Base-by-base conservation (phyloP, 2,797 vertebrate species). In the Anguilla obscura region DNA sequence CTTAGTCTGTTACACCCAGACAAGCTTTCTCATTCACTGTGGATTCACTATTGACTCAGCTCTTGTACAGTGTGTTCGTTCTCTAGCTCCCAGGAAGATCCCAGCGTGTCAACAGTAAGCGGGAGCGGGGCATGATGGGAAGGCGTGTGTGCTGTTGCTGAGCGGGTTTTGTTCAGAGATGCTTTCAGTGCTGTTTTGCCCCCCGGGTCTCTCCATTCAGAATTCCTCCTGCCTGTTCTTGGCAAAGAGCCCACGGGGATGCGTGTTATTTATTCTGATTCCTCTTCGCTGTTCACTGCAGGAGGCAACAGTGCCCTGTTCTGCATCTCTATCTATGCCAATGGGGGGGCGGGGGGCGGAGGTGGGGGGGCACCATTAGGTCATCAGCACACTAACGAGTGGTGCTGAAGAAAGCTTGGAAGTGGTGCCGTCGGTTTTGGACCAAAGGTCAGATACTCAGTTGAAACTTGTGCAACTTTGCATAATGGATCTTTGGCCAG, bases 221-320 rank as follows among this genome's bases (percentile, higher is more conserved):
- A 60, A 58, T 36, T 33, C 36, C 84, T 63, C 56, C 27, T 66
- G 56, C 36, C 84, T 60, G 58, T 63, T 85, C 84, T 54, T 50
- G 9, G 56, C 84, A 85, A 7, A 58, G n/a, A 60, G n/a, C 27
- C 33, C 84, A 60, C 27, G 60, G 54, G 84, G 54, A 60, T 21
- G 24, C 9, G 21, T n/a, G 56, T 66, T 85, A 45, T 66, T 63
- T 85, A 45, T 85, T 85, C 56, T 16, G 56, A 40, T 66, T 58
- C 84, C 58, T 63, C 16, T 33, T n/a, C 56, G 4, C 58, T n/a
- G 45, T 50, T 50, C 45, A 82, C 9, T 45, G 40, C 45, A 82
- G 79, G 40, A 80, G 40, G 76, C 12, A 80, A 16, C 76, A 36
- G 40, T 40, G 40, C 45, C 79, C 18, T 48, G 40, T 50, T 45